Evolutionary conservation across 2,888 invertebrate genomes (phyloP).

Genomic region (Alsophila aescularia): DNA sequence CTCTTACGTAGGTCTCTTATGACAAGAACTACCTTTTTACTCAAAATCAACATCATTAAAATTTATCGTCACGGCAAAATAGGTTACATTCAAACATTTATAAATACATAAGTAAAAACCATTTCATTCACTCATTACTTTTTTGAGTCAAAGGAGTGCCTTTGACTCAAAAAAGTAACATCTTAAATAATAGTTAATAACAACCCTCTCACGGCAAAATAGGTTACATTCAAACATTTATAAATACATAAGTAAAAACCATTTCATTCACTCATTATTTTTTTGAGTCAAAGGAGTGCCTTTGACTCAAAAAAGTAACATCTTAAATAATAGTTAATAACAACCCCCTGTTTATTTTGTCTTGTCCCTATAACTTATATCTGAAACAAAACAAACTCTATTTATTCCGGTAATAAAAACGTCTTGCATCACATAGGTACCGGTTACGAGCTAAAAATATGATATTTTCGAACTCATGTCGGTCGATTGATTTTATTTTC

Average conservation of each 20-base stretch:
- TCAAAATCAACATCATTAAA: too few species aligned
- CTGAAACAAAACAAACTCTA: conserved; percentile 41
- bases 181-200: conserved; percentile 3
- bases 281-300: too few species aligned
- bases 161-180: conserved; percentile 4
- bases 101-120: neutral
- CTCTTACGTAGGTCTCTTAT: too few species aligned
- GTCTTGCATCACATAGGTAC: conserved; percentile 40
- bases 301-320: conserved; percentile 4
- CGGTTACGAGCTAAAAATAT: conserved; percentile 47
- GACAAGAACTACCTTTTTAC: too few species aligned
- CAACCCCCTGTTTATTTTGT: conserved; percentile 19
- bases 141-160: too few species aligned
- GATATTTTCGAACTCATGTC: conserved; percentile 49
- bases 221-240: neutral
- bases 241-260: neutral
- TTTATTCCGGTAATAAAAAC: conserved; percentile 46
- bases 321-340: conserved; percentile 3
- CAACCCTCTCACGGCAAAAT: neutral
- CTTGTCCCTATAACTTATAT: conserved; percentile 25
- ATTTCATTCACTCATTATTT: conserved; percentile 4
- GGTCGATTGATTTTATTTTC: conserved; percentile 67
- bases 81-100: neutral
- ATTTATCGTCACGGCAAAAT: too few species aligned
- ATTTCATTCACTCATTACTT: conserved; percentile 4